Percentiles rank a stretch among this genome's conserved stretches.
These are phyloP conservation scores for Monoplex corrugatus DNA, from an alignment of 2,888 invertebrate genomes.

Conservation along the genomic window DNA sequence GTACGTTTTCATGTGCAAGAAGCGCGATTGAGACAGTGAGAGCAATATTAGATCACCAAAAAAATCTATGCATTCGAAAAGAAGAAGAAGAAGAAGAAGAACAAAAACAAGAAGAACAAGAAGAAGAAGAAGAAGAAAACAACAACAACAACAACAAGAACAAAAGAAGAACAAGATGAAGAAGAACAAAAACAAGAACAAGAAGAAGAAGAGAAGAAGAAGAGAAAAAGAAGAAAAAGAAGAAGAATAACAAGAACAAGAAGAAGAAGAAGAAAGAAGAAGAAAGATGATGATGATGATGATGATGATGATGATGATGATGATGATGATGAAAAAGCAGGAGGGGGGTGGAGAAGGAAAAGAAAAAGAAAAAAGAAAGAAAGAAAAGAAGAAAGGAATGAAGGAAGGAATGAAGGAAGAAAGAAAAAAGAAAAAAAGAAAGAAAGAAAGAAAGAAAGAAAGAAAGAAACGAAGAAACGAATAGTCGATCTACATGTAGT, in stretches of 20 bases:
- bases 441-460: too few species aligned
- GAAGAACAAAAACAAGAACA: neutral
- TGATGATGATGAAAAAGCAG: neutral
- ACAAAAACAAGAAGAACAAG: neutral
- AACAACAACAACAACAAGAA: neutral
- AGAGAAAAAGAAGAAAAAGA: neutral
- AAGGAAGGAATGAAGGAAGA: too few species aligned
- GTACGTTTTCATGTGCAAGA: too few species aligned
- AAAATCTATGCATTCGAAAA: neutral
- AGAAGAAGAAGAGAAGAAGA: neutral
- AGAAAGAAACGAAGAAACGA: too few species aligned
- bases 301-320: neutral
- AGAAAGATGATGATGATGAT: neutral
- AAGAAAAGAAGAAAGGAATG: too few species aligned
- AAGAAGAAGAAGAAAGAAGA: neutral
- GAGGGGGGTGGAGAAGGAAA: neutral
- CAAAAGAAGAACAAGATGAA: neutral
- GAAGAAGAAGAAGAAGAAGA: neutral
- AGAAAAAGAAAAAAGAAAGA: too few species aligned
- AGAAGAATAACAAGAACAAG: neutral
- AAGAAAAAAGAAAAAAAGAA: too few species aligned
- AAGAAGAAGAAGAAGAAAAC: neutral
- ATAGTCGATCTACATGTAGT: too few species aligned
- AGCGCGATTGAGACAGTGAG: too few species aligned
- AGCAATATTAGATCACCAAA: too few species aligned